A percentile compares a stretch with the other conserved stretches of the same genome.
Conservation (phyloP, 1,140 invertebrate species). For the Drosophila repleta region DNA sequence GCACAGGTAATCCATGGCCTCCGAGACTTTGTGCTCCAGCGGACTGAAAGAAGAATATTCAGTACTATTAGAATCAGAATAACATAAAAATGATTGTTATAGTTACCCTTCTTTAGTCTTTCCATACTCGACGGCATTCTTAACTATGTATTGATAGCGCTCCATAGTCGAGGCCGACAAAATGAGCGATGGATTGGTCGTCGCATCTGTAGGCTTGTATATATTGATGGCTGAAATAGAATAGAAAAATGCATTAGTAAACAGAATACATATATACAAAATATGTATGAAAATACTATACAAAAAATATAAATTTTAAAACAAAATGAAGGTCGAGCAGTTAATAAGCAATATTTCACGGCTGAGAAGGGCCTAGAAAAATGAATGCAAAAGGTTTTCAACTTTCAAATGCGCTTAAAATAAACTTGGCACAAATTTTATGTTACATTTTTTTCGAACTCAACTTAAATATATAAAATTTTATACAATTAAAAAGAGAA, state of each 20-base stretch:
- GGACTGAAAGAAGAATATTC: conserved; percentile 41
- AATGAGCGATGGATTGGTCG: conserved; percentile 99
- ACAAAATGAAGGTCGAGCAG: not conserved
- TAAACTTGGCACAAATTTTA: too few relatives aligned
- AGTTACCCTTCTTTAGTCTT: conserved; percentile 87
- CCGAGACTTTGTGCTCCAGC: conserved; percentile 89
- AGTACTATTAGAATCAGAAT: too few relatives aligned
- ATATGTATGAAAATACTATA: too few relatives aligned
- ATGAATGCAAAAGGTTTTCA: too few relatives aligned
- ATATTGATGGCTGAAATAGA: conserved; percentile 94
- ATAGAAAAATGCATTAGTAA: not conserved
- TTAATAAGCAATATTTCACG: not conserved
- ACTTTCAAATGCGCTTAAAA: too few relatives aligned
- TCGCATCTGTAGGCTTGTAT: conserved; percentile 99
- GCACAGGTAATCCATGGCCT: conserved; percentile 96
- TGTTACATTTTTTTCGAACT: too few relatives aligned
- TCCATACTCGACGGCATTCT: conserved; percentile 95
- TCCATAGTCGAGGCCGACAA: conserved; percentile 96
- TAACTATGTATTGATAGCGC: conserved; percentile 95
- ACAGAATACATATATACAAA: too few relatives aligned
- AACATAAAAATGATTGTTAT: too few relatives aligned
- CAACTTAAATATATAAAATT: too few relatives aligned
- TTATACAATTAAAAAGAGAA: too few relatives aligned
- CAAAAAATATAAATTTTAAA: too few relatives aligned
- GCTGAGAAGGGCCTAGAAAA: too few relatives aligned